A percentile compares a stretch with the other conserved stretches of the same genome.
Conservation (phyloP, 30 jellyfish, hydroid and myxozoan species). For the Aurelia sp. region DNA sequence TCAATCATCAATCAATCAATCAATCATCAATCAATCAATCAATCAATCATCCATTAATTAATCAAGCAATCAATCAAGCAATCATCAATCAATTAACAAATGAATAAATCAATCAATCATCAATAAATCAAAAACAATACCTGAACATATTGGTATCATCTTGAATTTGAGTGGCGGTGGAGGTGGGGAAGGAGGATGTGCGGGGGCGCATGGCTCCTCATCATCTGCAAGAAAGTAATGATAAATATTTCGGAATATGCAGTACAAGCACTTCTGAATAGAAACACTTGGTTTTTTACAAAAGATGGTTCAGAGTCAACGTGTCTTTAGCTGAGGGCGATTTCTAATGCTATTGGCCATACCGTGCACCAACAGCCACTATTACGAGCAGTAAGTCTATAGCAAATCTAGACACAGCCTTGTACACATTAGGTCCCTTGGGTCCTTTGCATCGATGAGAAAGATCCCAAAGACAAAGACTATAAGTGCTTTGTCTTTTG, state of each 20-base stretch:
- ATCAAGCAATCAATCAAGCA: neutral
- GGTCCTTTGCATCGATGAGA: too few species aligned
- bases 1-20: neutral
- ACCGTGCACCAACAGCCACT: too few species aligned
- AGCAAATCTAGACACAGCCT: too few species aligned
- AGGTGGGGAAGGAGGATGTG: constrained; percentile 71
- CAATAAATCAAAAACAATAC: constrained; percentile 40
- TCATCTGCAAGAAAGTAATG: constrained; percentile 9
- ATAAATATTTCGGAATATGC: neutral
- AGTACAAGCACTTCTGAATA: neutral
- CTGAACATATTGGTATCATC: constrained; percentile 83
- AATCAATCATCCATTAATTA: neutral
- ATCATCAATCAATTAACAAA: neutral
- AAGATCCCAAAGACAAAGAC: too few species aligned
- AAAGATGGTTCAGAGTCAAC: too few species aligned
- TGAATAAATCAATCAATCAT: neutral
- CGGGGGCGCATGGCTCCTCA: constrained; percentile 50
- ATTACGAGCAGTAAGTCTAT: too few species aligned
- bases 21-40: neutral
- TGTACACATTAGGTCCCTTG: too few species aligned
- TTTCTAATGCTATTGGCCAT: too few species aligned
- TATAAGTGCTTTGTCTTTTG: too few species aligned
- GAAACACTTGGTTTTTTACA: neutral
- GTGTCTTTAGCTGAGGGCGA: too few species aligned
- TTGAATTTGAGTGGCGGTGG: constrained; percentile 92